Percentiles rank a stretch among this genome's conserved stretches.
phyloP scores from a whole-genome alignment of 2,797 vertebrate species.

The Benthosema pterotum region DNA sequence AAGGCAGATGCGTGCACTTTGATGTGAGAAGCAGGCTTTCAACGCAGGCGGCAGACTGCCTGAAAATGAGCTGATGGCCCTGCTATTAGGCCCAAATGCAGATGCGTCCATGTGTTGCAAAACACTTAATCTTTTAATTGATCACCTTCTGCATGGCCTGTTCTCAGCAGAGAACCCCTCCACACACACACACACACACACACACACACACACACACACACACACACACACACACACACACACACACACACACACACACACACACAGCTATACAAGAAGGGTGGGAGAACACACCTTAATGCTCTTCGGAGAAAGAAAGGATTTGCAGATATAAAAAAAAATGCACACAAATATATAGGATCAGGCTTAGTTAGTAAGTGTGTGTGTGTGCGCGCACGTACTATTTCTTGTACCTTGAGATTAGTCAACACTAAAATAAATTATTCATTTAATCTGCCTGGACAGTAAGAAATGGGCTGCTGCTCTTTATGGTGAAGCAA shows the following conservation, averaged over 20 bases:
- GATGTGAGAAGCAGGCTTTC: slow-evolving; percentile 90
- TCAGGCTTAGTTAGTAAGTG: too few species aligned
- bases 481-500: too few species aligned
- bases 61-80: slow-evolving; percentile 99
- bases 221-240: slow-evolving; percentile 11
- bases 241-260: slow-evolving; percentile 1
- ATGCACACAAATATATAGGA: slow-evolving; percentile 6
- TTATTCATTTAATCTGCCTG: too few species aligned
- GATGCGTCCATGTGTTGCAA: slow-evolving; percentile 90
- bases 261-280: slow-evolving; percentile 57
- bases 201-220: background rate
- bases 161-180: slow-evolving; percentile 55
- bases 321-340: slow-evolving; percentile 45
- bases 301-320: slow-evolving; percentile 27
- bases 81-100: slow-evolving; percentile 92
- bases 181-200: background rate
- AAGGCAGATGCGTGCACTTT: slow-evolving; percentile 87
- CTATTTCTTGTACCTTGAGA: too few species aligned
- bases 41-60: slow-evolving; percentile 84
- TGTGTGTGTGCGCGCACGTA: slow-evolving; percentile 6
- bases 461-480: too few species aligned
- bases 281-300: slow-evolving; percentile 42
- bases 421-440: too few species aligned
- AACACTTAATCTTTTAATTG: slow-evolving; percentile 99
- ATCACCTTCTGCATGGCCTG: slow-evolving; percentile 88